These are phyloP conservation scores for Cheirogaleus medius DNA, from an alignment of 2,113 vertebrate species.

Conservation along the genomic window DNA sequence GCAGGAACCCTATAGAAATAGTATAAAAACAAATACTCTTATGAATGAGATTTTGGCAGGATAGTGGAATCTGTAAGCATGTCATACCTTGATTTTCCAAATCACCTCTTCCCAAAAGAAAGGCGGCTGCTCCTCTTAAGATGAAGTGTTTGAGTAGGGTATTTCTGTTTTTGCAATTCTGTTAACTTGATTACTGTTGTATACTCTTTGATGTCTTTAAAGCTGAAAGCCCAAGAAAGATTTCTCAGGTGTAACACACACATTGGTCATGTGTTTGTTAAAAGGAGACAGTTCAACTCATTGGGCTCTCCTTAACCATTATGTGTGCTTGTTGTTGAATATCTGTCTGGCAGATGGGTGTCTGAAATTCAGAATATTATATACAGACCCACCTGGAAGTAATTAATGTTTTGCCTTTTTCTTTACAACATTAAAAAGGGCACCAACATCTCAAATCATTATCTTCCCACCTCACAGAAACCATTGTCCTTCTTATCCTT, in stretches of 20 bases:
- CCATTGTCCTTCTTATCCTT: background rate
- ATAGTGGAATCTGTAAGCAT: background rate
- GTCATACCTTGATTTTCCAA: slow-evolving; percentile 9
- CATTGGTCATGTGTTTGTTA: background rate
- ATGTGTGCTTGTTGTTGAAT: background rate
- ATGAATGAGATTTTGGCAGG: background rate
- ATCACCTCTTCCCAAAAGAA: background rate
- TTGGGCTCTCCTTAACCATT: background rate
- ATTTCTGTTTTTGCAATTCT: slow-evolving; percentile 15
- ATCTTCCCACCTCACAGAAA: background rate
- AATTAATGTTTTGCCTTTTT: background rate
- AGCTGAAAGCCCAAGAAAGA: background rate
- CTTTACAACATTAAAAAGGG: background rate
- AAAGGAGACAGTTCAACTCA: background rate
- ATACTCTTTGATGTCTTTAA: background rate
- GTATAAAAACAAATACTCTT: background rate
- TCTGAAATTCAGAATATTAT: slow-evolving; percentile 12
- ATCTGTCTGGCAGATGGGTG: background rate
- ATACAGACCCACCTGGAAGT: background rate
- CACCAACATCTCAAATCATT: background rate
- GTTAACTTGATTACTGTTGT: background rate
- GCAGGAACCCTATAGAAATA: background rate
- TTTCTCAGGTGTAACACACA: background rate
- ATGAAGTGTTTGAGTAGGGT: background rate
- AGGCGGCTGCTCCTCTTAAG: background rate